These are phyloP conservation scores for Nomada ferruginata DNA, from an alignment of 2,888 invertebrate genomes.

Conservation along the genomic window DNA sequence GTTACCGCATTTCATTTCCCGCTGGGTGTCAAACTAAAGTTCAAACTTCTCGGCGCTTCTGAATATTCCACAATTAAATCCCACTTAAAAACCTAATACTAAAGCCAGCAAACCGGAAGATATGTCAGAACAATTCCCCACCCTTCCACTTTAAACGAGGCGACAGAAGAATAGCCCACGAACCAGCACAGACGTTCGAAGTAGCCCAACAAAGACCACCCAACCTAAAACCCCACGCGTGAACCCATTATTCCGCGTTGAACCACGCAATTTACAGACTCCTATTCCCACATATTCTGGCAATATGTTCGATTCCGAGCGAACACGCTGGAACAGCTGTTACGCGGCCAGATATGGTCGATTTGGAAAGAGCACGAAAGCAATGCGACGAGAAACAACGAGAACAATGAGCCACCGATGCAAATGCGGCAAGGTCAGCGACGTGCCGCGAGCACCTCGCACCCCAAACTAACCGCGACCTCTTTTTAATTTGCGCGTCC, in stretches of 20 bases:
- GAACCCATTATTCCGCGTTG: background rate
- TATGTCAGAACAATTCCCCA: too few relatives aligned
- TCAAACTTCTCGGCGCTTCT: too few relatives aligned
- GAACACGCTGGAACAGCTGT: conserved; percentile 24
- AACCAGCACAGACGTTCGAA: background rate
- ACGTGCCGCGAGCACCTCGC: conserved; percentile 16
- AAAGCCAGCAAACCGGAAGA: too few relatives aligned
- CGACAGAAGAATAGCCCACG: too few relatives aligned
- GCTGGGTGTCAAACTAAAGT: too few relatives aligned
- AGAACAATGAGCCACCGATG: conserved; percentile 11
- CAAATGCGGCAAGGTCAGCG: conserved; percentile 41
- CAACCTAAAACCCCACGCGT: background rate
- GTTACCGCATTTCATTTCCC: too few relatives aligned
- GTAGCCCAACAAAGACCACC: background rate
- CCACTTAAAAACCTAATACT: too few relatives aligned
- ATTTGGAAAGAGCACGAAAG: conserved; percentile 1
- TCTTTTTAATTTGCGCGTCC: conserved; percentile 25
- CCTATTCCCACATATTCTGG: background rate
- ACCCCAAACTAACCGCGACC: background rate
- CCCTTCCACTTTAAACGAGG: too few relatives aligned
- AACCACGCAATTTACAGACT: background rate
- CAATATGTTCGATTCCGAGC: background rate
- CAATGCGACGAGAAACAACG: conserved; percentile 4
- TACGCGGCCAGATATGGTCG: background rate
- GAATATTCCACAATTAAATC: too few relatives aligned